Conservation (phyloP, 2,113 vertebrate species). For the Morphnarchus princeps region DNA sequence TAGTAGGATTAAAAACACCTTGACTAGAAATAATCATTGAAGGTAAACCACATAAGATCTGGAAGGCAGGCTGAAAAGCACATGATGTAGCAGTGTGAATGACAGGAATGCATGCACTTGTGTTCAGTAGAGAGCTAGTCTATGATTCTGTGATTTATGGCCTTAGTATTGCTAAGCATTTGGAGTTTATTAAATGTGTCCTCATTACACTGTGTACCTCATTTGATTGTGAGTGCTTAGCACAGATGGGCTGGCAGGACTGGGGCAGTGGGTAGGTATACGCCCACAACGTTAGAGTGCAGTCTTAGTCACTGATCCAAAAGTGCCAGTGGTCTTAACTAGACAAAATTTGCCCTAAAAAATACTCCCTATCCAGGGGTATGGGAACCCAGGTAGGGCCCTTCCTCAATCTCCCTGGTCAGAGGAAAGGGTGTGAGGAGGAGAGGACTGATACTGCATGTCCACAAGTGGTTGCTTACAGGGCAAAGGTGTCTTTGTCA, state of each 20-base stretch:
- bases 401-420: fast-evolving
- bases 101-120: not conserved
- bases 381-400: not conserved
- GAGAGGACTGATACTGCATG: not conserved
- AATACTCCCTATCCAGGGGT: not conserved
- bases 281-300: fast-evolving
- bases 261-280: not conserved
- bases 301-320: not conserved
- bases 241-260: not conserved
- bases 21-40: not conserved
- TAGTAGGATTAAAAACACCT: not conserved
- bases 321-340: not conserved
- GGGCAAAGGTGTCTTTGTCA: not conserved
- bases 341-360: not conserved
- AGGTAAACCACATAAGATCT: not conserved
- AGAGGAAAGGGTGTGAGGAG: not conserved
- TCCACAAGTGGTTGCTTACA: not conserved
- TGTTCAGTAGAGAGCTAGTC: not conserved
- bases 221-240: not conserved
- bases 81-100: not conserved
- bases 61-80: not conserved
- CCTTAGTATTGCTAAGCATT: not conserved
- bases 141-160: not conserved
- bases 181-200: not conserved
- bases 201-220: not conserved